These are phyloP conservation scores for Actinia equina DNA, from an alignment of 64 coral and sea anemone species.

Conservation along the genomic window DNA sequence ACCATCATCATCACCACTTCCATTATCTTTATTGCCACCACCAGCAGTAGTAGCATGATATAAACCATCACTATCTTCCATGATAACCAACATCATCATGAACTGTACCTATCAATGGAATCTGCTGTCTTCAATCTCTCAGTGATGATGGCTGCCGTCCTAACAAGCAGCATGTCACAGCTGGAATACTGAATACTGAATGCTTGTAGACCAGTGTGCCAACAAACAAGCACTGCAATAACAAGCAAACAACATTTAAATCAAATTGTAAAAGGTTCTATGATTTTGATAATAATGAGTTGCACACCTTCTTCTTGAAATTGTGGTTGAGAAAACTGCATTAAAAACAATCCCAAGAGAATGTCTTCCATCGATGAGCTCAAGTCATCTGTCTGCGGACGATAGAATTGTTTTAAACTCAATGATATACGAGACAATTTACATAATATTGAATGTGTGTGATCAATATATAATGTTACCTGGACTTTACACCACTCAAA, in stretches of 20 bases:
- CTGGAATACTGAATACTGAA: not conserved
- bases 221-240: not conserved
- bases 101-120: not conserved
- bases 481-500: slow-evolving; percentile 4
- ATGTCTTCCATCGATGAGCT: slow-evolving; percentile 25
- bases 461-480: not conserved
- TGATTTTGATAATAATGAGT: too few relatives aligned
- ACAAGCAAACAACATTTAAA: not conserved
- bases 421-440: not conserved
- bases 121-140: slow-evolving; percentile 4
- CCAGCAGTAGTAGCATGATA: not conserved
- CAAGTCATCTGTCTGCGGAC: slow-evolving; percentile 35
- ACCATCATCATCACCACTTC: not conserved
- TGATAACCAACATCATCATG: not conserved
- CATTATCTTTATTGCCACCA: not conserved
- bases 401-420: not conserved
- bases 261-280: not conserved
- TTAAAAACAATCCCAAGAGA: slow-evolving; percentile 42
- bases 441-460: not conserved
- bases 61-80: not conserved
- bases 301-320: not conserved
- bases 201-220: slow-evolving; percentile 3
- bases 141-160: slow-evolving; percentile 8
- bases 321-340: slow-evolving; percentile 8
- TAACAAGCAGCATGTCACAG: not conserved